Percentiles rank a stretch among this genome's conserved stretches.
phyloP scores from a whole-genome alignment of 1,140 invertebrate species.

The Prorops nasuta region DNA sequence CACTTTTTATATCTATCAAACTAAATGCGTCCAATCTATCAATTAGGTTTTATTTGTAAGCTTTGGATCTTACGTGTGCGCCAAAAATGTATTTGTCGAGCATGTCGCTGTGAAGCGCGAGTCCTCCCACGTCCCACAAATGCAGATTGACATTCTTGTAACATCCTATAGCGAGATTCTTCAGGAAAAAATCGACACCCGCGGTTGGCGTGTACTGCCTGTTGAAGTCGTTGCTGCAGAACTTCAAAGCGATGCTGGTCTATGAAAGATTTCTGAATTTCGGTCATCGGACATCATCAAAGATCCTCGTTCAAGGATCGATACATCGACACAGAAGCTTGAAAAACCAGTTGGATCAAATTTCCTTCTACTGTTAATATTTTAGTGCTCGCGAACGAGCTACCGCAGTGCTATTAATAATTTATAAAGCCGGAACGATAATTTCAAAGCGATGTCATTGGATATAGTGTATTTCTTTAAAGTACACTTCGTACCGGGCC shows the following conservation, averaged over 20 bases:
- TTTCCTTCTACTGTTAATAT: conserved; percentile 7
- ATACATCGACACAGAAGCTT: not conserved
- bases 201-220: conserved; percentile 73
- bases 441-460: too few species aligned
- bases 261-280: conserved; percentile 46
- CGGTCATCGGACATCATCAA: conserved; percentile 20
- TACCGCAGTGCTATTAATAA: too few species aligned
- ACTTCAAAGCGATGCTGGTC: conserved; percentile 70
- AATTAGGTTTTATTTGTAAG: conserved; percentile 1
- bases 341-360: not conserved
- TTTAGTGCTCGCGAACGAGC: too few species aligned
- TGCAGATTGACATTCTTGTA: conserved; percentile 70
- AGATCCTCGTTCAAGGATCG: conserved; percentile 3
- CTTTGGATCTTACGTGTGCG: conserved; percentile 67
- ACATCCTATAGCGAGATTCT: conserved; percentile 67
- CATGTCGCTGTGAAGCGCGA: conserved; percentile 73
- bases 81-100: conserved; percentile 81
- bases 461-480: too few species aligned
- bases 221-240: conserved; percentile 72
- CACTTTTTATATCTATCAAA: too few species aligned
- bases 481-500: too few species aligned
- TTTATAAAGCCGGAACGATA: too few species aligned
- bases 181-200: conserved; percentile 80
- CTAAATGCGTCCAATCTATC: too few species aligned
- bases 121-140: conserved; percentile 83